Percentiles rank a stretch among this genome's conserved stretches.
These are phyloP conservation scores for Neodiprion fabricii DNA, from an alignment of 1,140 invertebrate species.

Conservation along the genomic window DNA sequence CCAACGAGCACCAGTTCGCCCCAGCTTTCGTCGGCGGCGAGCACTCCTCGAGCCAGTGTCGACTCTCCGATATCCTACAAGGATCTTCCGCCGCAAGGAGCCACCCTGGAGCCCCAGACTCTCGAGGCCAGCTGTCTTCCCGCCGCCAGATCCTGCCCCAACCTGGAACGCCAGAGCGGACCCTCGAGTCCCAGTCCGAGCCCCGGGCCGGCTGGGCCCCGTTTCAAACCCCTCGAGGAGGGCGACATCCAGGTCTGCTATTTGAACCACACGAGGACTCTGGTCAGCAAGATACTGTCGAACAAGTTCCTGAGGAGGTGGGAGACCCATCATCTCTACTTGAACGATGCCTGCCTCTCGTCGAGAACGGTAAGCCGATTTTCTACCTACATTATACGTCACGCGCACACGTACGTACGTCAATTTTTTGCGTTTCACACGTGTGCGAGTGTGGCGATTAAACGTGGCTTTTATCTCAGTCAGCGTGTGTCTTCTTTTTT, in stretches of 20 bases:
- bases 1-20: conserved; percentile 56
- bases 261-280: conserved; percentile 79
- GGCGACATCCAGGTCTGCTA: conserved; percentile 81
- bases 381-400: too few species aligned
- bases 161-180: conserved; percentile 55
- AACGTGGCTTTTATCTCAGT: too few species aligned
- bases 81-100: conserved; percentile 42
- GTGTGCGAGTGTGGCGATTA: too few species aligned
- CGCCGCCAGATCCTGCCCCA: conserved; percentile 59
- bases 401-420: too few species aligned
- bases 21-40: conserved; percentile 40
- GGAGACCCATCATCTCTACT: conserved; percentile 79
- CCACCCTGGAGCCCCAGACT: conserved; percentile 57
- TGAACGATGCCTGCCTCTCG: conserved; percentile 74
- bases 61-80: conserved; percentile 34
- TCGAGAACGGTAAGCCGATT: conserved; percentile 77
- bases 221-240: conserved; percentile 79
- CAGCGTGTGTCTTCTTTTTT: too few species aligned
- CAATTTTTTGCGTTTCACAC: too few species aligned
- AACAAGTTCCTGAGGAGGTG: conserved; percentile 81
- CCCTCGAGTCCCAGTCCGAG: conserved; percentile 57
- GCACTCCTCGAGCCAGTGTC: conserved; percentile 32
- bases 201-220: conserved; percentile 66
- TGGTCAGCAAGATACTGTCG: conserved; percentile 82
- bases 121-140: conserved; percentile 60